Conservation (phyloP, 1,140 invertebrate genomes). For the Chlorops oryzae region DNA sequence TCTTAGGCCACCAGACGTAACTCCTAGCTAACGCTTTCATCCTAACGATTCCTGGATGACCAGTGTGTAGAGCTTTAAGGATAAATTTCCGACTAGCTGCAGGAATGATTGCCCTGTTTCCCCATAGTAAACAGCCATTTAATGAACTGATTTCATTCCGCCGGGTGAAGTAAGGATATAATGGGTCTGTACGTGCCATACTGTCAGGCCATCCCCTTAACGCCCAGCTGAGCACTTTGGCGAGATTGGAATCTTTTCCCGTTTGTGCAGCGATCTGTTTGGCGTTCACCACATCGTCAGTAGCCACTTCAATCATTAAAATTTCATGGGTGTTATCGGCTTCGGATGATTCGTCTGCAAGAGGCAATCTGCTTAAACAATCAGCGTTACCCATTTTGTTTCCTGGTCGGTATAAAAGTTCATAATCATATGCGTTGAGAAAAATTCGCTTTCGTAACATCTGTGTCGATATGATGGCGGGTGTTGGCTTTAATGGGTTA, state of each 20-base stretch:
- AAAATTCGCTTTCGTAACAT: slow-evolving; percentile 2
- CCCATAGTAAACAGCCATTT: too few relatives aligned
- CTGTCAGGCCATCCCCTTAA: slow-evolving; percentile 3
- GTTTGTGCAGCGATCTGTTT: not conserved
- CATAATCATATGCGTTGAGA: slow-evolving; percentile 1
- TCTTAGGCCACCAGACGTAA: too few relatives aligned
- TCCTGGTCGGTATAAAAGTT: slow-evolving; percentile 1
- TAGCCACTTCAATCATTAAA: not conserved
- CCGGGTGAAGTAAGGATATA: too few relatives aligned
- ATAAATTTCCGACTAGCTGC: too few relatives aligned
- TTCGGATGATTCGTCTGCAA: not conserved
- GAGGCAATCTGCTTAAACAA: not conserved
- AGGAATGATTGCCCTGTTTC: too few relatives aligned
- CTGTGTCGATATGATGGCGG: not conserved
- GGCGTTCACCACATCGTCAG: not conserved
- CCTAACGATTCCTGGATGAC: too few relatives aligned
- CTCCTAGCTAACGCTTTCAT: too few relatives aligned
- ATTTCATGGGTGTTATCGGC: not conserved
- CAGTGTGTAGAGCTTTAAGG: too few relatives aligned
- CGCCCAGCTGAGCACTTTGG: not conserved
- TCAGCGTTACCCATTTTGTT: not conserved
- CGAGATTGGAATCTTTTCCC: not conserved
- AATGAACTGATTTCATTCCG: too few relatives aligned
- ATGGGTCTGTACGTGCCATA: not conserved
- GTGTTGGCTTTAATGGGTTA: slow-evolving; percentile 4